Conservation (phyloP, 2,797 vertebrate species). For the Hyperoplus immaculatus region DNA sequence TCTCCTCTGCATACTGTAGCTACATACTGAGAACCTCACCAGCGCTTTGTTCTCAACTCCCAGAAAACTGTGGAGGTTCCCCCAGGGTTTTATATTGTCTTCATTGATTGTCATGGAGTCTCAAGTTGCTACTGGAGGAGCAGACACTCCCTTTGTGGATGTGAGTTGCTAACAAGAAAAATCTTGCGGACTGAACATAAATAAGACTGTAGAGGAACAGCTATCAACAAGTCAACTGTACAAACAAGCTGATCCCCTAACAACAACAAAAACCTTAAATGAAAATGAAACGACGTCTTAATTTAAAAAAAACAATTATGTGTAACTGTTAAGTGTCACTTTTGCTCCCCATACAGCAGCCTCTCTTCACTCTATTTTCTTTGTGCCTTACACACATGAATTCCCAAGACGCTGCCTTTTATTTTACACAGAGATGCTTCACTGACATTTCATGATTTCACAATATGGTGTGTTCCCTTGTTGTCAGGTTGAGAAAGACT, state of each 20-base stretch:
- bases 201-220: neutral
- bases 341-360: neutral
- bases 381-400: neutral
- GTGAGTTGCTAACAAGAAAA: neutral
- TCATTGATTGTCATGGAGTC: neutral
- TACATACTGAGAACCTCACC: neutral
- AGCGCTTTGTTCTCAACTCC: neutral
- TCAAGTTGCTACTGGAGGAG: neutral
- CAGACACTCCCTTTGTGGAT: conserved; percentile 16
- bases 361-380: neutral
- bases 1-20: neutral
- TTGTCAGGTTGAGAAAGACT: neutral
- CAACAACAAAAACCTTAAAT: neutral
- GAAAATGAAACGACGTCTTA: neutral
- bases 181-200: conserved; percentile 10
- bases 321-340: no score
- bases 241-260: neutral
- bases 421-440: neutral
- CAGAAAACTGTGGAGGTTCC: neutral
- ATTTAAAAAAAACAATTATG: neutral
- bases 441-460: neutral
- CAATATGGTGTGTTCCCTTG: neutral
- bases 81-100: neutral
- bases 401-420: neutral
- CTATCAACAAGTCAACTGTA: conserved; percentile 31